A percentile compares a stretch with the other conserved stretches of the same genome.
Evolutionary conservation across 2,888 invertebrate species (phyloP).

Genomic region (Bimastos eiseni): DNA sequence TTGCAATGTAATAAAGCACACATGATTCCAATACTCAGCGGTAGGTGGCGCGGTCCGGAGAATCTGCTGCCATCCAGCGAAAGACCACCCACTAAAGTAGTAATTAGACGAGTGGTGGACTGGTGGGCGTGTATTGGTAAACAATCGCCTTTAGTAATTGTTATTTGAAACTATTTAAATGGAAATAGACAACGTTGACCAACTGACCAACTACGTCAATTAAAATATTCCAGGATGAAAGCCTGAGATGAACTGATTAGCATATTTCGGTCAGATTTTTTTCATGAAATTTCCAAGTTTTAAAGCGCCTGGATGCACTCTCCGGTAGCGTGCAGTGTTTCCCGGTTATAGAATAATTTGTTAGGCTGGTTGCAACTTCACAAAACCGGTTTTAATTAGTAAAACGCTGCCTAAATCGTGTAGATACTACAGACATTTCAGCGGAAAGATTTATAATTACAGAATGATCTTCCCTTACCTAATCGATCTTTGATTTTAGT

Average conservation of each 20-base stretch:
- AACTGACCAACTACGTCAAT: background rate
- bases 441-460: background rate
- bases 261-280: background rate
- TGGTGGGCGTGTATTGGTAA: background rate
- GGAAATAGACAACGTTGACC: background rate
- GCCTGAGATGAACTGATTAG: background rate
- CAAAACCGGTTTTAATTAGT: background rate
- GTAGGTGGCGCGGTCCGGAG: background rate
- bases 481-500: too few species aligned
- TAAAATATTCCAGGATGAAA: background rate
- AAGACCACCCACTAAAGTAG: background rate
- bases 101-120: too few species aligned
- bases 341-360: background rate
- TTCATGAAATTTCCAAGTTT: background rate
- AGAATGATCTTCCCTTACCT: background rate
- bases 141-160: background rate
- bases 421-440: background rate
- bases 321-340: background rate
- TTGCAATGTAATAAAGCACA: too few species aligned
- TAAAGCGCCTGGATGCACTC: background rate
- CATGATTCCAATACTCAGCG: background rate
- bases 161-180: conserved; percentile 1
- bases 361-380: background rate
- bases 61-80: background rate
- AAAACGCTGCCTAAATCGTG: background rate